Evolutionary conservation across 2,888 invertebrate species (phyloP).

Genomic region (Eupithecia centaureata): DNA sequence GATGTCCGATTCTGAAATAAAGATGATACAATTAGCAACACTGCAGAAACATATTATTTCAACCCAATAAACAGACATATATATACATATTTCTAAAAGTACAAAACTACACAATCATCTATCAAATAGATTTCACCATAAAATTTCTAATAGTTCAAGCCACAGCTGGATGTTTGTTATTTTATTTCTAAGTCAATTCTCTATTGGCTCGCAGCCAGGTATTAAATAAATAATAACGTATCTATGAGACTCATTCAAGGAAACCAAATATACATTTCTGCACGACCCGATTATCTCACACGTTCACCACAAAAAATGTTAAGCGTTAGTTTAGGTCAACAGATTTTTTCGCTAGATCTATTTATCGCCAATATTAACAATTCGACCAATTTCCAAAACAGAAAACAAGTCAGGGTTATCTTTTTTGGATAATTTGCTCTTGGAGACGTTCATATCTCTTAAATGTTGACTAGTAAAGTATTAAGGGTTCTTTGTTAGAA

Average conservation of each 20-base stretch:
- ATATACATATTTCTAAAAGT: neutral
- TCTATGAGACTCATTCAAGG: neutral
- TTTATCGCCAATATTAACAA: too few species aligned
- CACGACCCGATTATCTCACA: too few species aligned
- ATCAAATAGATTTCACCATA: too few species aligned
- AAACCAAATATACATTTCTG: too few species aligned
- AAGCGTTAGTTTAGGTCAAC: too few species aligned
- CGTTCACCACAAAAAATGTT: too few species aligned
- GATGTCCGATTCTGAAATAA: slow-evolving; percentile 65
- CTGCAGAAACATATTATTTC: neutral
- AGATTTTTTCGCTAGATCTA: too few species aligned
- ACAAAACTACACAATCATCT: too few species aligned
- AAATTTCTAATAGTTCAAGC: neutral
- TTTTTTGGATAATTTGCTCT: neutral
- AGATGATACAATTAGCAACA: neutral
- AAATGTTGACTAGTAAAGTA: neutral
- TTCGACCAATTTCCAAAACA: too few species aligned
- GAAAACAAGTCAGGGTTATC: too few species aligned
- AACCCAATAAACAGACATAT: neutral
- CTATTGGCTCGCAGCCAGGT: neutral
- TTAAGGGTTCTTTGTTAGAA: too few species aligned
- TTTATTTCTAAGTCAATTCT: neutral
- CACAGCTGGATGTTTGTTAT: neutral
- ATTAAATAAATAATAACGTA: neutral
- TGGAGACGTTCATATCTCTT: neutral